Evolutionary conservation across 2,113 vertebrate genomes (phyloP).

Genomic region (Collichthys lucidus): DNA sequence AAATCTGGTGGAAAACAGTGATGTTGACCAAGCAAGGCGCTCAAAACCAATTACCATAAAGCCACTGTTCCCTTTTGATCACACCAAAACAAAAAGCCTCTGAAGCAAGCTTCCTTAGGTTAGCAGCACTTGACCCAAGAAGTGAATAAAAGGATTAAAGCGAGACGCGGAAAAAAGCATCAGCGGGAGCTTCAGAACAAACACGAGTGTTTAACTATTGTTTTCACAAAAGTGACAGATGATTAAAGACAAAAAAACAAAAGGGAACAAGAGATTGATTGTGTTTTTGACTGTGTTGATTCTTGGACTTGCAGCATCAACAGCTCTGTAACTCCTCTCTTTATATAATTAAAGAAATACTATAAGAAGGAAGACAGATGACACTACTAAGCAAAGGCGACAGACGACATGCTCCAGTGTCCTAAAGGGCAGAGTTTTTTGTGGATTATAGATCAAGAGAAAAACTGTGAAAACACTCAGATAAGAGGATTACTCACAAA

Average conservation of each 20-base stretch:
- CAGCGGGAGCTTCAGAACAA: constrained; percentile 22
- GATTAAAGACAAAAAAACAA: constrained; percentile 35
- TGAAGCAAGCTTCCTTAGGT: constrained; percentile 34
- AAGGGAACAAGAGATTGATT: constrained; percentile 20
- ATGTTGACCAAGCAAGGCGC: constrained; percentile 22
- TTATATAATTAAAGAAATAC: constrained; percentile 28
- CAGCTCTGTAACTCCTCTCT: not conserved
- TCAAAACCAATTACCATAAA: constrained; percentile 30
- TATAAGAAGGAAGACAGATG: not conserved
- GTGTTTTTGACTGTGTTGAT: constrained; percentile 1
- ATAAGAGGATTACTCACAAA: constrained; percentile 40
- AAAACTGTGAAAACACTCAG: not conserved
- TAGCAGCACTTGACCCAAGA: constrained; percentile 47
- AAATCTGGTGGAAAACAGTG: constrained; percentile 37
- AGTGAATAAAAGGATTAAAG: constrained; percentile 60
- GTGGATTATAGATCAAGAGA: constrained; percentile 32
- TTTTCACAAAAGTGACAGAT: constrained; percentile 23
- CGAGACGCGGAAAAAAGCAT: constrained; percentile 14
- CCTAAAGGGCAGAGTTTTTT: constrained; percentile 8
- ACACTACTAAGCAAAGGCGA: not conserved
- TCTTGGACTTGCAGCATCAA: not conserved
- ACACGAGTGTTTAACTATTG: not conserved
- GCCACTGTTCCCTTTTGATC: constrained; percentile 60
- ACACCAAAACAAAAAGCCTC: constrained; percentile 25
- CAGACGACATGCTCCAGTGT: not conserved